phyloP scores from a whole-genome alignment of 1,140 invertebrate genomes.

The Arctopsyche grandis region DNA sequence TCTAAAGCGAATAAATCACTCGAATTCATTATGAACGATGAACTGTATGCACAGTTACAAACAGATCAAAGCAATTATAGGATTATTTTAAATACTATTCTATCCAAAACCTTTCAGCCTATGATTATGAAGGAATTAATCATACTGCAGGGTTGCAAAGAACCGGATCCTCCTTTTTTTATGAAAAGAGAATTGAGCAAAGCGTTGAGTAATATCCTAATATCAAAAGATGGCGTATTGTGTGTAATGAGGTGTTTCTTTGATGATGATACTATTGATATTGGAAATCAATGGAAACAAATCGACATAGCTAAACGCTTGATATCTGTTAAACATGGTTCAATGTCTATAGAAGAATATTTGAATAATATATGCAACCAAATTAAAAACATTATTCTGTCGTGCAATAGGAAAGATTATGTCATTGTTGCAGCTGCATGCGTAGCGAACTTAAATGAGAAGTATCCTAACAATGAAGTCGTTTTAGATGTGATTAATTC shows the following conservation, averaged over 20 bases:
- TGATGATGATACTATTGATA: slow-evolving; percentile 67
- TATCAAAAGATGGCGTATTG: slow-evolving; percentile 69
- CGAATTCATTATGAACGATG: slow-evolving; percentile 64
- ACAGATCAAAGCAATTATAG: slow-evolving; percentile 67
- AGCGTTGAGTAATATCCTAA: slow-evolving; percentile 69
- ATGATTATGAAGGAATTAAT: slow-evolving; percentile 76
- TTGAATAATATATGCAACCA: slow-evolving; percentile 65
- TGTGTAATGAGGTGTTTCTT: slow-evolving; percentile 72
- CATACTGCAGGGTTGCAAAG: slow-evolving; percentile 70
- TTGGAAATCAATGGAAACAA: slow-evolving; percentile 72
- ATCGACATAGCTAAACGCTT: slow-evolving; percentile 74
- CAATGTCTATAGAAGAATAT: slow-evolving; percentile 67
- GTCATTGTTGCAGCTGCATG: slow-evolving; percentile 66
- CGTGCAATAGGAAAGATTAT: slow-evolving; percentile 62
- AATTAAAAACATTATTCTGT: slow-evolving; percentile 62
- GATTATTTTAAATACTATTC: slow-evolving; percentile 65
- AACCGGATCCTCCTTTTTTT: slow-evolving; percentile 71
- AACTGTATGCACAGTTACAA: slow-evolving; percentile 66
- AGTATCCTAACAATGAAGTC: slow-evolving; percentile 61
- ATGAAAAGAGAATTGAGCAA: slow-evolving; percentile 70
- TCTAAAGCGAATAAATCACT: slow-evolving; percentile 49
- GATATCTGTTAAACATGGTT: slow-evolving; percentile 68
- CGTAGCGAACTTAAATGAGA: slow-evolving; percentile 65
- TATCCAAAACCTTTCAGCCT: slow-evolving; percentile 69
- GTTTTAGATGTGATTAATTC: slow-evolving; percentile 63